Evolutionary conservation across 2,113 vertebrate species (phyloP), one percentile per base, ranked within the genome.

Genomic region (Gasterosteus aculeatus): DNA sequence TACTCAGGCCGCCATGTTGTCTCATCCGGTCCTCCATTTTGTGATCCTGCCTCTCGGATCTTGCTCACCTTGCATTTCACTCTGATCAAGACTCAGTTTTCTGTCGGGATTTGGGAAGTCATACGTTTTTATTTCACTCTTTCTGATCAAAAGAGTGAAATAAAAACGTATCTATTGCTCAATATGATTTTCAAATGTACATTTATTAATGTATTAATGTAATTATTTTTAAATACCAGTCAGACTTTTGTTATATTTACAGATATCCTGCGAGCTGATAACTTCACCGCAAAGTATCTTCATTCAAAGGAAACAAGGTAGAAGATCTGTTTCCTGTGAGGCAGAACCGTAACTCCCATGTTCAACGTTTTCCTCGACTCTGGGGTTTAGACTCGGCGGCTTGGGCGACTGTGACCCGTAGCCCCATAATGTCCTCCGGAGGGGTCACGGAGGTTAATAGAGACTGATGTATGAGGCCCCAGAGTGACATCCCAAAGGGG

Each of bases 21-120:
- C 84, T 93, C 75, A 73, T 83, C 78, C 72, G 76, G 71, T 92
- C 93, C 94, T 93, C 94, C 94, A 95, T 95, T 94, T 95, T 95
- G 94, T 94, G 90, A 84, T 87, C 75, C 79, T 82, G 77, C 77
- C 63, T 80, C 72, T 78, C 47, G 3, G 46, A 63, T 80, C 60
- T 31, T 67, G 35, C 69, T 70, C 54, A 64, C 61, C 70, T 82
- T 38, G 35, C 35, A 26, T 26, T 26, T 38, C 35, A 5, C 35
- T 38, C 35, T 38, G 35, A 38, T 38, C 5, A 38, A 38, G 7
- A 38, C 35, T 26, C 22, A 26, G 22, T 26, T 26, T 26, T 26
- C 22, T 26, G 22, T 26, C 22, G 22, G 22, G 22, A 26, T 26
- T 26, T 26, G 22, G 22, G 22, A 26, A 26, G 22, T 26, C 22